phyloP scores from a whole-genome alignment of 2,113 vertebrate genomes.

The Microcebus ravelobensis region DNA sequence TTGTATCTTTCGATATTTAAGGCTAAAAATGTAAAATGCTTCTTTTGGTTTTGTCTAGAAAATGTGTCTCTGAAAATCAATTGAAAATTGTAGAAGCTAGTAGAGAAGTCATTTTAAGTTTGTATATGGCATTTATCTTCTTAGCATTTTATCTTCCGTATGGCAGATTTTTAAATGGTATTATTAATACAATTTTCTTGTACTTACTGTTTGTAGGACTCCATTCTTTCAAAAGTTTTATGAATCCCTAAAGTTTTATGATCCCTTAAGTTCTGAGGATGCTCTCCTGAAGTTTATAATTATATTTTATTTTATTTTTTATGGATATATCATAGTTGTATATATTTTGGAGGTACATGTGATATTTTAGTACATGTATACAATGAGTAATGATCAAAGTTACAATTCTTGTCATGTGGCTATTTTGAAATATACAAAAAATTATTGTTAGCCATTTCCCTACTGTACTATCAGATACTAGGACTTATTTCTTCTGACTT shows the following conservation, averaged over 20 bases:
- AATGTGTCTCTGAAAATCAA: conserved; percentile 17
- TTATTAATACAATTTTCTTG: conserved; percentile 38
- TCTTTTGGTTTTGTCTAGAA: conserved; percentile 56
- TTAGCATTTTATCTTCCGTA: neutral
- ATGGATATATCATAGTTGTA: neutral
- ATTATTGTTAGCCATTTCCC: neutral
- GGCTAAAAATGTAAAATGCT: neutral
- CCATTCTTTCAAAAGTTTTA: conserved; percentile 6
- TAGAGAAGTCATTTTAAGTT: conserved; percentile 19
- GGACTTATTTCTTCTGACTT: neutral
- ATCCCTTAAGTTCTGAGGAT: neutral
- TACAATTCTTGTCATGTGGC: neutral
- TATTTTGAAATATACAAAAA: neutral
- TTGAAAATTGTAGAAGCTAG: conserved; percentile 45
- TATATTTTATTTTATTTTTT: neutral
- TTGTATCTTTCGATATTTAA: neutral
- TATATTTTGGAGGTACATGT: neutral
- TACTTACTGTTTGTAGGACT: neutral
- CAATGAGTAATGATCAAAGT: neutral
- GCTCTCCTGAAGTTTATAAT: neutral
- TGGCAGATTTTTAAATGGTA: conserved; percentile 15
- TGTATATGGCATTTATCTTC: neutral
- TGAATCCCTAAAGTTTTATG: neutral
- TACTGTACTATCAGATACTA: neutral
- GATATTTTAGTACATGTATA: neutral